Evolutionary conservation across 2,113 vertebrate genomes (phyloP).

Genomic region (Macroglossus sobrinus): DNA sequence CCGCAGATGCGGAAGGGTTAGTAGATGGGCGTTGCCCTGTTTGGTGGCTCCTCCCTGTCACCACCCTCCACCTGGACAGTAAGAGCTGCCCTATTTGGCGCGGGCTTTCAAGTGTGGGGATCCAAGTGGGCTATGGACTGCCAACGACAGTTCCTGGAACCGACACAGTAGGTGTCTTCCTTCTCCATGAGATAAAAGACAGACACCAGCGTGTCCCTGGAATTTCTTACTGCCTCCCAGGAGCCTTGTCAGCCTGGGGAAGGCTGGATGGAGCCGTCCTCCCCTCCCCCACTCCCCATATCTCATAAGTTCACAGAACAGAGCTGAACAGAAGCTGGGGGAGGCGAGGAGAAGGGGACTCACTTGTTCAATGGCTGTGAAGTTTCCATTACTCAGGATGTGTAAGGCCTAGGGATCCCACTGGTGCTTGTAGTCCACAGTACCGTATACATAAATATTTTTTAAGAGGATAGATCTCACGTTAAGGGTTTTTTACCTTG

Average conservation of each 20-base stretch:
- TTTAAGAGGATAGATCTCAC: not conserved
- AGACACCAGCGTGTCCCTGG: rapidly evolving
- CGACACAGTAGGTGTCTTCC: not conserved
- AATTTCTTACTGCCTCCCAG: not conserved
- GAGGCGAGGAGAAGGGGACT: not conserved
- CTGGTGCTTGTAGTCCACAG: not conserved
- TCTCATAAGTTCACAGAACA: not conserved
- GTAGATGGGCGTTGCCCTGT: not conserved
- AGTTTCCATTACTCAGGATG: not conserved
- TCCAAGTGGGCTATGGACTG: not conserved
- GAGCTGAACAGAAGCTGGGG: not conserved
- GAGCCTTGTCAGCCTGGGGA: rapidly evolving
- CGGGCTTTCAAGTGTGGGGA: not conserved
- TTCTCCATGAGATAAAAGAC: not conserved
- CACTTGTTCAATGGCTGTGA: not conserved
- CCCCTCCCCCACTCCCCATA: not conserved
- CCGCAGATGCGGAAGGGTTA: not conserved
- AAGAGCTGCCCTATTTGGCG: not conserved
- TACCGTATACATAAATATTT: not conserved
- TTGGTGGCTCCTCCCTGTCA: too few relatives aligned
- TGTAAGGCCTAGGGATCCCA: too few relatives aligned
- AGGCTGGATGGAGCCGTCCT: rapidly evolving
- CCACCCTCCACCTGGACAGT: not conserved
- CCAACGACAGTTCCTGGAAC: not conserved
- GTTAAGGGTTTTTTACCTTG: not conserved